These are phyloP conservation scores for Strigamia transsilvanica DNA, from an alignment of 2,888 invertebrate genomes.

Conservation along the genomic window DNA sequence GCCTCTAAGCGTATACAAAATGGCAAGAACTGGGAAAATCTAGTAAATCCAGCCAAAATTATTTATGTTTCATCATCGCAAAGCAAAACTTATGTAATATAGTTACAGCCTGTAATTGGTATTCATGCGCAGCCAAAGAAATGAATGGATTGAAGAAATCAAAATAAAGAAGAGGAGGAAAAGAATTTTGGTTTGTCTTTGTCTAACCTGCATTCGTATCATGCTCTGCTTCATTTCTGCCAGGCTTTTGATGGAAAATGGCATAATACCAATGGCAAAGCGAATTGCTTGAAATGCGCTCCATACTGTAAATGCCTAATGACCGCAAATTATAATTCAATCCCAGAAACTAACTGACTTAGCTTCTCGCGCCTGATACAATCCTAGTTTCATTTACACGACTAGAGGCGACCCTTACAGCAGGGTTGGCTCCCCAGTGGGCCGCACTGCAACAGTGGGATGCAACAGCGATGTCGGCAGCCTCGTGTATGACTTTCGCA, in stretches of 20 bases:
- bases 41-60: background rate
- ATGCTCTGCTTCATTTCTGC: conserved; percentile 17
- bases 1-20: background rate
- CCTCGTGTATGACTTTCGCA: background rate
- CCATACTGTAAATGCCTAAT: conserved; percentile 48
- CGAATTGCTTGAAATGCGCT: conserved; percentile 21
- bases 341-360: background rate
- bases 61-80: background rate
- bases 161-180: background rate
- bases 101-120: too few relatives aligned
- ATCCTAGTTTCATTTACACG: background rate
- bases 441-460: too few relatives aligned
- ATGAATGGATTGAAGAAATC: background rate
- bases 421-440: too few relatives aligned
- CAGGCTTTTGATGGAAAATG: conserved; percentile 10
- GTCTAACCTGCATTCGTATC: conserved; percentile 50
- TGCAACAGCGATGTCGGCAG: too few relatives aligned
- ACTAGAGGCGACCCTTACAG: too few relatives aligned
- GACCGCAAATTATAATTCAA: background rate
- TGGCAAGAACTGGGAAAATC: background rate
- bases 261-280: conserved; percentile 9
- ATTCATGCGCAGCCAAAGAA: conserved; percentile 54
- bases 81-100: conserved; percentile 30
- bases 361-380: conserved; percentile 5
- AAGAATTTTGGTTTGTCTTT: background rate